These are phyloP conservation scores for Sminthurides aquaticus DNA, from an alignment of 2,888 invertebrate genomes.

Conservation along the genomic window DNA sequence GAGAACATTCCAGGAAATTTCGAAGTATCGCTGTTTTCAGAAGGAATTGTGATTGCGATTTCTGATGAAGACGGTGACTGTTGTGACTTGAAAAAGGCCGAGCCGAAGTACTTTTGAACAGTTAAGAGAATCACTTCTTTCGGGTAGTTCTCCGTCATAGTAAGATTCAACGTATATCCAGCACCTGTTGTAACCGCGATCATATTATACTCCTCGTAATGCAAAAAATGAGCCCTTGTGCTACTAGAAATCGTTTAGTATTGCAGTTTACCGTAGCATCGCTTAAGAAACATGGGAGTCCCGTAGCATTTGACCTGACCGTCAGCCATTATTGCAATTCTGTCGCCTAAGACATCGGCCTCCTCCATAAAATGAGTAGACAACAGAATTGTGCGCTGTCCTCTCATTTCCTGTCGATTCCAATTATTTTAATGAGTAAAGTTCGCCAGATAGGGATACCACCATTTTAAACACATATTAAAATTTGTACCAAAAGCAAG, in stretches of 20 bases:
- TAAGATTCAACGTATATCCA: constrained; percentile 53
- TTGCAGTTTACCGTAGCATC: constrained; percentile 47
- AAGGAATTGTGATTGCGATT: constrained; percentile 33
- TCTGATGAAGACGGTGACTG: constrained; percentile 28
- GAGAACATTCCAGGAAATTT: constrained; percentile 61
- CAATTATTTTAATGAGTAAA: neutral
- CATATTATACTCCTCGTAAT: neutral
- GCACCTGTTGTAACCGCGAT: too few relatives aligned
- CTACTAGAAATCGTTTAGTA: neutral
- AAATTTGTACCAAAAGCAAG: constrained; percentile 44
- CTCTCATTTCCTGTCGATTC: constrained; percentile 53
- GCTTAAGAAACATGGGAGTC: constrained; percentile 74
- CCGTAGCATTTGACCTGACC: constrained; percentile 71
- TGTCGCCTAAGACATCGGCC: constrained; percentile 77
- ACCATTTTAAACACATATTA: neutral
- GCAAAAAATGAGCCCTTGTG: neutral
- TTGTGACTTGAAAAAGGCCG: constrained; percentile 53
- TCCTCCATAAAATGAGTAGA: constrained; percentile 96
- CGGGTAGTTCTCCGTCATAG: constrained; percentile 49
- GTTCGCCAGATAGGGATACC: neutral
- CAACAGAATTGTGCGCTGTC: constrained; percentile 70
- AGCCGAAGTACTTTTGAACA: constrained; percentile 58
- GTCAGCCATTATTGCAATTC: constrained; percentile 75
- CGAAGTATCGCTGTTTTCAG: constrained; percentile 51
- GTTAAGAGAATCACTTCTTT: constrained; percentile 48